Evolutionary conservation across 2,113 vertebrate genomes (phyloP).

Genomic region (Tragulus kanchil): DNA sequence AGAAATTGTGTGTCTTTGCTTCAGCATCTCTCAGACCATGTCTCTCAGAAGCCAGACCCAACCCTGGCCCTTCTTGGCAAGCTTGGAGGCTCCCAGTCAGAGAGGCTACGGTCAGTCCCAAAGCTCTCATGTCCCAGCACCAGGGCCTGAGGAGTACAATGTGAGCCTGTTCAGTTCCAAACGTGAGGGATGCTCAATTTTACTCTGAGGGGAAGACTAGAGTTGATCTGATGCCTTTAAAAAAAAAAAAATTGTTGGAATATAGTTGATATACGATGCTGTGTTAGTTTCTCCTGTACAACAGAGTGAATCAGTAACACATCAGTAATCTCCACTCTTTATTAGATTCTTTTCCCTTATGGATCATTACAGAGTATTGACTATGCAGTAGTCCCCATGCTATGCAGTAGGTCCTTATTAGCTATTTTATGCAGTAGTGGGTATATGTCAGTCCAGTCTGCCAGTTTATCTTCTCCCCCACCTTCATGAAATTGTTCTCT

Average conservation of each 20-base stretch:
- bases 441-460: not conserved
- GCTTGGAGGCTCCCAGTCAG: not conserved
- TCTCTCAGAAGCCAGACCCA: not conserved
- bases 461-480: not conserved
- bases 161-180: not conserved
- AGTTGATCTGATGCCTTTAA: not conserved
- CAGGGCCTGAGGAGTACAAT: not conserved
- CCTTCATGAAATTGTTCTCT: not conserved
- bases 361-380: fast-evolving
- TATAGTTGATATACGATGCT: not conserved
- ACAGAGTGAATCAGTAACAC: not conserved
- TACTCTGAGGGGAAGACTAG: not conserved
- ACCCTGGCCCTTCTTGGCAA: not conserved
- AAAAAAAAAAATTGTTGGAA: not conserved
- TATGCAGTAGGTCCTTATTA: fast-evolving
- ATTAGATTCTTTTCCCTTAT: not conserved
- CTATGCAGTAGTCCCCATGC: not conserved
- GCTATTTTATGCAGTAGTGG: fast-evolving
- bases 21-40: not conserved
- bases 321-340: not conserved
- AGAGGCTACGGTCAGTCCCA: not conserved
- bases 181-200: not conserved
- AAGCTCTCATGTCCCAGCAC: not conserved
- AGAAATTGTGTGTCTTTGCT: not conserved
- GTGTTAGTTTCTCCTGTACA: not conserved